Evolutionary conservation across 2,888 invertebrate species (phyloP), one percentile per base, ranked within the genome.

Genomic region (Ochlodes sylvanus): DNA sequence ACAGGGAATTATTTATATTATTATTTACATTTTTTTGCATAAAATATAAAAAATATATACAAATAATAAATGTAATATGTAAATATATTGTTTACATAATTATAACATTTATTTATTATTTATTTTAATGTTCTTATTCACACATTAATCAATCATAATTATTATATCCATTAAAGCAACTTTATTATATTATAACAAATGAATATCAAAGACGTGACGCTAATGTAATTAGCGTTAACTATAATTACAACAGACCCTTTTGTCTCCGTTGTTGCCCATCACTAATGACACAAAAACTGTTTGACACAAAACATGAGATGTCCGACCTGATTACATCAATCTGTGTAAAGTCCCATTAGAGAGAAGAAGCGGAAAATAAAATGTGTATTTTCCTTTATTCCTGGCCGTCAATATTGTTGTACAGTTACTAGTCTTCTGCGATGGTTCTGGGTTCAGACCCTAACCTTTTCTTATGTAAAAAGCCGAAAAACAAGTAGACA

Each of bases 231-330:
- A 54, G n/a, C 54, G 41, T 63, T 63, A 41, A 63, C 41, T 54
- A 54, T 63, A 63, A 63, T 63, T 63, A 63, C 17, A 42, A 54
- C 52, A 27, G 41, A 42, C 54, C 63, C 63, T 55, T 42, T 42
- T 55, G 54, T 63, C 6, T 55, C 27, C 27, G 27, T 27, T 27
- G 7, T 15, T n/a, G 32, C 34, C 42, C 54, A 5, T 41, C 54
- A 32, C 55, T 63, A 63, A 56, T 56, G 55, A 56, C 32, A 63
- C 55, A 44, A 63, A 56, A 63, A 63, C 63, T 63, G 32, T 34
- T 55, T 56, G 32, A 55, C 63, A 42, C 15, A 41, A 32, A 55
- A 55, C 55, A 55, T 54, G 21, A 55, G 55, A 55, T 41, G 41
- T 34, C 32, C 14, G 12, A 63, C 41, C 27, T 21, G 42, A 17